Evolutionary conservation across 2,888 invertebrate genomes (phyloP).

Genomic region (Volucella bombylans): DNA sequence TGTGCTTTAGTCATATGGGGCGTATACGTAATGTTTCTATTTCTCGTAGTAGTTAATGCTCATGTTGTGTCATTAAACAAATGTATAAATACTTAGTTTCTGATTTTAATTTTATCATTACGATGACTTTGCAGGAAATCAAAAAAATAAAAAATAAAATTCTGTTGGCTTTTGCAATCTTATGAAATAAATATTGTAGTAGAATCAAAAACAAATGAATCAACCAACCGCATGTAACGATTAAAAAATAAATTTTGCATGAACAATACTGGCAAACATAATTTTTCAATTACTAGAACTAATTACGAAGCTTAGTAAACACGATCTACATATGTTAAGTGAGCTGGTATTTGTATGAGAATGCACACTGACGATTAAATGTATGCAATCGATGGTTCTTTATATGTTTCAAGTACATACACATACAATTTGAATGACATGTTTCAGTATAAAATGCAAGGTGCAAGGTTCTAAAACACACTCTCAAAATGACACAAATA

Average conservation of each 20-base stretch:
- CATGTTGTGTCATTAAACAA: constrained; percentile 41
- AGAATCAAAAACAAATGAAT: constrained; percentile 17
- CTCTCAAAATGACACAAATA: too few relatives aligned
- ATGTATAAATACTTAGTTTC: constrained; percentile 8
- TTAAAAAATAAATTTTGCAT: background rate
- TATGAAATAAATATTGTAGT: constrained; percentile 36
- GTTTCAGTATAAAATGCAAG: too few relatives aligned
- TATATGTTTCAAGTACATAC: too few relatives aligned
- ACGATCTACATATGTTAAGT: background rate
- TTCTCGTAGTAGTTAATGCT: constrained; percentile 5
- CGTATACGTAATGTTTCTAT: constrained; percentile 56
- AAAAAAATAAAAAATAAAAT: constrained; percentile 2
- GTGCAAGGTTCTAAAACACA: too few relatives aligned
- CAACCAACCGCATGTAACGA: background rate
- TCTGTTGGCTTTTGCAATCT: constrained; percentile 1
- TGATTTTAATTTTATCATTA: constrained; percentile 22
- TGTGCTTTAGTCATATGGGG: constrained; percentile 35
- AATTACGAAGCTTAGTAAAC: constrained; percentile 1
- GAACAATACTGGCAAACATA: constrained; percentile 8
- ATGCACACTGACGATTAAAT: too few relatives aligned
- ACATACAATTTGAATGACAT: too few relatives aligned
- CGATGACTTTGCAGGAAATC: constrained; percentile 31
- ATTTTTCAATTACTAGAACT: constrained; percentile 13
- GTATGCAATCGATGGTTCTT: too few relatives aligned
- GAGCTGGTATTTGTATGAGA: background rate